Conservation (phyloP, 1,140 invertebrate genomes). For the Agrypnia vestita region DNA sequence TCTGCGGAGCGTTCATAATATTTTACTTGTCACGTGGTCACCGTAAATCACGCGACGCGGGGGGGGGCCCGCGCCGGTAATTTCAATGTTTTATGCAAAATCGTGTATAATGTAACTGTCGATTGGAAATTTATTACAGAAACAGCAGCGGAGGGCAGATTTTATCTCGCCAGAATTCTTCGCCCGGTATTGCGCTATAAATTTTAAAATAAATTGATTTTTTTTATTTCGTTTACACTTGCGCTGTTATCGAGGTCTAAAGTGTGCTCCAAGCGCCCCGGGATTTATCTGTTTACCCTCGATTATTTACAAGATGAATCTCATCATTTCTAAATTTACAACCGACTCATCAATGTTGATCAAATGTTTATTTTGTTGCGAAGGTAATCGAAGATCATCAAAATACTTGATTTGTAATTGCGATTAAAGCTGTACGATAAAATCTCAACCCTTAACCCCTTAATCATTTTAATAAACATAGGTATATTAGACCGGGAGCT, state of each 20-base stretch:
- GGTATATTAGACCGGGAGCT: no score
- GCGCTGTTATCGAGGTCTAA: not conserved
- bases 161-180: slow-evolving; percentile 37
- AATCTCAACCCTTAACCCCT: no score
- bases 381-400: no score
- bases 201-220: slow-evolving; percentile 53
- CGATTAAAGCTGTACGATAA: no score
- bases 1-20: slow-evolving; percentile 40
- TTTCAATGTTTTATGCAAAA: slow-evolving; percentile 60
- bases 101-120: slow-evolving; percentile 60
- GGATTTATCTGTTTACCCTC: no score
- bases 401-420: no score
- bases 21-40: slow-evolving; percentile 58
- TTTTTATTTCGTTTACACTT: slow-evolving; percentile 40
- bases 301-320: no score
- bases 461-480: no score
- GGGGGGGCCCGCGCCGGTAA: slow-evolving; percentile 52
- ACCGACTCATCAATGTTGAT: no score
- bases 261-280: not conserved
- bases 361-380: no score
- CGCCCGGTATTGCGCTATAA: slow-evolving; percentile 46
- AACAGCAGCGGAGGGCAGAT: slow-evolving; percentile 32
- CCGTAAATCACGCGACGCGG: slow-evolving; percentile 55
- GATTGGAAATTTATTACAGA: slow-evolving; percentile 59
- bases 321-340: no score